Evolutionary conservation across 2,888 invertebrate species (phyloP).

Genomic region (Uropetala carovei): DNA sequence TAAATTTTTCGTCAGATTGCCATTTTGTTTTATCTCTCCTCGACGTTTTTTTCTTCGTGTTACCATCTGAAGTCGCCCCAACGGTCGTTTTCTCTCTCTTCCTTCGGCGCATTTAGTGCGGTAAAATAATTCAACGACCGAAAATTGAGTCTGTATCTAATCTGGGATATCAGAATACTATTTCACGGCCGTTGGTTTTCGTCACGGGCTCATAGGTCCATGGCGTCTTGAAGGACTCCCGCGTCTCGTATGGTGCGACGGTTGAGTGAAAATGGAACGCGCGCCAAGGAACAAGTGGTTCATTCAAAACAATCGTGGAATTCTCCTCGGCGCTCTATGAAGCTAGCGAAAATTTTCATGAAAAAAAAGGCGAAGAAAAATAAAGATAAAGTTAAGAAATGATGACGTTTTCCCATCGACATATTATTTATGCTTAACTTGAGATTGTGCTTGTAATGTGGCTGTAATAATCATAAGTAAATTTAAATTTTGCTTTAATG

Average conservation of each 20-base stretch:
- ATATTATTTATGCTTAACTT: too few species aligned
- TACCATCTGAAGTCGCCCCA: background rate
- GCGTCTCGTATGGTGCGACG: background rate
- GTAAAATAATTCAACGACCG: background rate
- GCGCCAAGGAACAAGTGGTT: background rate
- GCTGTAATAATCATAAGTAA: too few species aligned
- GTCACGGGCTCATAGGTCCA: constrained; percentile 9
- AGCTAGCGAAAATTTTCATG: background rate
- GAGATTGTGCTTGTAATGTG: too few species aligned
- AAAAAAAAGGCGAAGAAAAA: too few species aligned
- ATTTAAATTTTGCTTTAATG: too few species aligned
- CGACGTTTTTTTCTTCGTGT: background rate
- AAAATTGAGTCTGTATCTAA: constrained; percentile 11
- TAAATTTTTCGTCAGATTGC: background rate
- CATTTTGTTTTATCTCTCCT: background rate
- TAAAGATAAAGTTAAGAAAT: too few species aligned
- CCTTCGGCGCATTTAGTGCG: background rate
- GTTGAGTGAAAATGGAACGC: background rate
- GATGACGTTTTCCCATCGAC: too few species aligned
- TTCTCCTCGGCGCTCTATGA: background rate
- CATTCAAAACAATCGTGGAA: constrained; percentile 8
- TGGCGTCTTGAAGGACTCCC: background rate
- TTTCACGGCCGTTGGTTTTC: constrained; percentile 18
- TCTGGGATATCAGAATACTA: constrained; percentile 3
- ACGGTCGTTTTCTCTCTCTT: background rate